phyloP scores from a whole-genome alignment of 2,797 vertebrate species.

The Falco rusticolus region DNA sequence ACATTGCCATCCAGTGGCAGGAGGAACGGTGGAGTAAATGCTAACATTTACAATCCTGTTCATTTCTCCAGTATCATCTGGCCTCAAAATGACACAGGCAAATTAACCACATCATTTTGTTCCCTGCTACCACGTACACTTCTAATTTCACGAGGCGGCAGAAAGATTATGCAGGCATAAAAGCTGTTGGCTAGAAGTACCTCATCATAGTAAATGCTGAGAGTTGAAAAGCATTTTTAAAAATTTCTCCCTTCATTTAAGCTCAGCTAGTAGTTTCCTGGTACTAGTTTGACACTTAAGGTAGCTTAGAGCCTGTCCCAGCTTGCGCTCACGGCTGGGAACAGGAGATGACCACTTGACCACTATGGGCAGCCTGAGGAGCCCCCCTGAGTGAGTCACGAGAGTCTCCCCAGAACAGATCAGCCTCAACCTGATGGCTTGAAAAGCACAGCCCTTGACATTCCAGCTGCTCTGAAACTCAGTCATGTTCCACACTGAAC shows the following conservation, averaged over 20 bases:
- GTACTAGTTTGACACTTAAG: neutral
- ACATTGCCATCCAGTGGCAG: conserved; percentile 62
- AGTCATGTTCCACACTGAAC: neutral
- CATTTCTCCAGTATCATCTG: neutral
- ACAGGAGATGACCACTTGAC: accelerated
- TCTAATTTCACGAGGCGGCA: neutral
- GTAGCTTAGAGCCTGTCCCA: neutral
- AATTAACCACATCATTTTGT: neutral
- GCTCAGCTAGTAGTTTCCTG: neutral
- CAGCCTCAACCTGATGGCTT: neutral
- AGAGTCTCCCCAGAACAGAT: neutral
- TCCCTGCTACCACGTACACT: neutral
- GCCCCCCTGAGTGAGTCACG: neutral
- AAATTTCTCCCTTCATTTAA: neutral
- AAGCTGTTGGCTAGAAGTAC: neutral
- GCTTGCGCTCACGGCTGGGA: neutral
- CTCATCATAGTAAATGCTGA: neutral
- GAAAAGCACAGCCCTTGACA: neutral
- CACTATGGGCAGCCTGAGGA: neutral
- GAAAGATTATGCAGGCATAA: neutral
- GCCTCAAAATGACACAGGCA: neutral
- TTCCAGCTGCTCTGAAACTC: neutral
- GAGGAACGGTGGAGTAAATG: neutral
- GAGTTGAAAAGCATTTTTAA: neutral
- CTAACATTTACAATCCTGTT: neutral